Conservation (phyloP, 2,113 vertebrate genomes). For the Cyphomyrus discorhynchus region DNA sequence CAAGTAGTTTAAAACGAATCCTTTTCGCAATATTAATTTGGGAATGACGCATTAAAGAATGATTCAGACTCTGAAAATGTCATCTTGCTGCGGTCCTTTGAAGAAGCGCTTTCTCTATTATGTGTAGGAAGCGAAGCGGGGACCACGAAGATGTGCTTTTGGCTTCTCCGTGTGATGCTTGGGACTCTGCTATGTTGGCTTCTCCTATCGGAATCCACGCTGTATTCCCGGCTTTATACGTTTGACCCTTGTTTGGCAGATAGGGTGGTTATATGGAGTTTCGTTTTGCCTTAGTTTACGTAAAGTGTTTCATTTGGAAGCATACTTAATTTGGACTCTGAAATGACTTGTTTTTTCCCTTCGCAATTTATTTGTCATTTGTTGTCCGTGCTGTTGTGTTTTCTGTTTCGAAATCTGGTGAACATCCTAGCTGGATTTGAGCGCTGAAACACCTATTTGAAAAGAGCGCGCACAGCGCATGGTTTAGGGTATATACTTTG, state of each 20-base stretch:
- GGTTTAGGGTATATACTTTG: not conserved
- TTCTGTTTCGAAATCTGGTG: not conserved
- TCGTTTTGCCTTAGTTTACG: not conserved
- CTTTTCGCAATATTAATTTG: slow-evolving; percentile 6
- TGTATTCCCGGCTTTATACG: not conserved
- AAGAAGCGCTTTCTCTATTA: not conserved
- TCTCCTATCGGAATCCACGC: not conserved
- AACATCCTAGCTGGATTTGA: not conserved
- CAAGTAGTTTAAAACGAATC: not conserved
- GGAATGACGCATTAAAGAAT: not conserved
- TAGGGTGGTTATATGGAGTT: not conserved
- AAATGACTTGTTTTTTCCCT: not conserved
- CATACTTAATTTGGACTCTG: not conserved
- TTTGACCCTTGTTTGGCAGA: not conserved
- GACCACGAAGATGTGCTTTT: not conserved
- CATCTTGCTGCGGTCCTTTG: not conserved
- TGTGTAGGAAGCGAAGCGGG: not conserved
- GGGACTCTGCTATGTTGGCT: not conserved
- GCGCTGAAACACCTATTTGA: not conserved
- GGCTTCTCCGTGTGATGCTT: not conserved
- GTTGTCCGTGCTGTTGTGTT: not conserved
- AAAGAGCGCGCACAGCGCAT: not conserved
- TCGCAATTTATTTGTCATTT: not conserved
- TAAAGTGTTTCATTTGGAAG: not conserved
- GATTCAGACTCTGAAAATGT: not conserved